These are phyloP conservation scores for Abrostola tripartita DNA, from an alignment of 2,888 invertebrate genomes.

Conservation along the genomic window DNA sequence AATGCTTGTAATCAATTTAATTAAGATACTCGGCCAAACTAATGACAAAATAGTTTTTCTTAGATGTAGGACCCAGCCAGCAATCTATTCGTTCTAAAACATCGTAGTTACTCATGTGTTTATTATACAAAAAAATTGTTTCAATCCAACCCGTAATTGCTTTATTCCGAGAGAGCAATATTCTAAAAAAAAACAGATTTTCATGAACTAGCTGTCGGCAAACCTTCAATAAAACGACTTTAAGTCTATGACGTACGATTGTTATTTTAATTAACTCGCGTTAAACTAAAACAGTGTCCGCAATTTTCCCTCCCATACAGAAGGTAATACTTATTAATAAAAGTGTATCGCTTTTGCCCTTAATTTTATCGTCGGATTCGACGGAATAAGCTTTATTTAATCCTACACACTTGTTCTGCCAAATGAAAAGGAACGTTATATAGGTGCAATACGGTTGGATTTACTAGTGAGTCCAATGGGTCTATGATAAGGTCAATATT, in stretches of 20 bases:
- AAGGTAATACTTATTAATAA: slow-evolving; percentile 4
- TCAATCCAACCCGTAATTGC: too few relatives aligned
- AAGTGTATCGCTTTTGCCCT: slow-evolving; percentile 6
- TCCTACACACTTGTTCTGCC: neutral
- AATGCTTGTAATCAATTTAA: too few relatives aligned
- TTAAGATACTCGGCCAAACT: too few relatives aligned
- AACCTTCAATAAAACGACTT: neutral
- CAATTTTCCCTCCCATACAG: neutral
- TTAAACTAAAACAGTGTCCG: neutral
- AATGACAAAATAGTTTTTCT: too few relatives aligned
- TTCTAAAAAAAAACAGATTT: too few relatives aligned
- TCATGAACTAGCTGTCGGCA: too few relatives aligned
- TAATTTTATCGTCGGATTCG: slow-evolving; percentile 9
- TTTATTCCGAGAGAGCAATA: too few relatives aligned
- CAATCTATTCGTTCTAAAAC: too few relatives aligned
- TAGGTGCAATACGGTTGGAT: neutral
- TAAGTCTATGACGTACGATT: neutral
- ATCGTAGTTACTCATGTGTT: too few relatives aligned
- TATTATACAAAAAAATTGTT: too few relatives aligned
- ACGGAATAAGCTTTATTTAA: slow-evolving; percentile 22
- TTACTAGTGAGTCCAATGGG: neutral
- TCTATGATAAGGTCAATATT: slow-evolving; percentile 43
- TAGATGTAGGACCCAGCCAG: too few relatives aligned
- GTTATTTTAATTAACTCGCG: neutral
- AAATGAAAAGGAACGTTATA: slow-evolving; percentile 15